These are phyloP conservation scores for Mirounga angustirostris DNA, from an alignment of 2,113 vertebrate genomes.

Conservation along the genomic window DNA sequence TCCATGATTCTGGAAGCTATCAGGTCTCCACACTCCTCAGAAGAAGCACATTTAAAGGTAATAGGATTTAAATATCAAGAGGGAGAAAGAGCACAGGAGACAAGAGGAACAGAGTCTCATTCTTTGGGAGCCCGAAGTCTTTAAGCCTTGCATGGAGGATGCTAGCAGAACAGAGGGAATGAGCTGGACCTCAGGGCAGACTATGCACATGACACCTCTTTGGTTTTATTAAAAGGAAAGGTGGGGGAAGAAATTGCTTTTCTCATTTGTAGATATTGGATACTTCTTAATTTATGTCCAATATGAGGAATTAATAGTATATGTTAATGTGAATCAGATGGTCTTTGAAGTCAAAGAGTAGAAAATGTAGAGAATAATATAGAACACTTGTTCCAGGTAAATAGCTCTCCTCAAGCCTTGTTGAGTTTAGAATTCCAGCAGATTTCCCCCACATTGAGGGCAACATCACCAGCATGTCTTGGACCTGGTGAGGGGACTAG, in stretches of 20 bases:
- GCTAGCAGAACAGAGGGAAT: background rate
- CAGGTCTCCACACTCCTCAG: background rate
- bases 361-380: background rate
- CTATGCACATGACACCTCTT: rapidly evolving
- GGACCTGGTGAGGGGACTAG: background rate
- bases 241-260: background rate
- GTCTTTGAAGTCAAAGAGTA: background rate
- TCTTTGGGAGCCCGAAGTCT: background rate
- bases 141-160: rapidly evolving
- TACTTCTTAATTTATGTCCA: background rate
- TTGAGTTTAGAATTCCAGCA: background rate
- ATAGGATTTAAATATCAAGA: background rate
- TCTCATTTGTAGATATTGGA: background rate
- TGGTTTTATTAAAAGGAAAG: background rate
- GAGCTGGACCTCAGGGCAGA: background rate
- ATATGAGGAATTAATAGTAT: background rate
- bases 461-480: rapidly evolving
- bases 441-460: background rate
- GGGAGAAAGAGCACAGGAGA: background rate
- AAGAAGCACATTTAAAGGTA: background rate
- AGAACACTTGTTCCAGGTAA: background rate
- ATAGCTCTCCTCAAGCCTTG: background rate
- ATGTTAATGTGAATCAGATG: background rate
- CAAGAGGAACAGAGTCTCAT: background rate
- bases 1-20: background rate